These are phyloP conservation scores for Ormyrus pomaceus DNA, from an alignment of 2,888 invertebrate species.

Conservation along the genomic window DNA sequence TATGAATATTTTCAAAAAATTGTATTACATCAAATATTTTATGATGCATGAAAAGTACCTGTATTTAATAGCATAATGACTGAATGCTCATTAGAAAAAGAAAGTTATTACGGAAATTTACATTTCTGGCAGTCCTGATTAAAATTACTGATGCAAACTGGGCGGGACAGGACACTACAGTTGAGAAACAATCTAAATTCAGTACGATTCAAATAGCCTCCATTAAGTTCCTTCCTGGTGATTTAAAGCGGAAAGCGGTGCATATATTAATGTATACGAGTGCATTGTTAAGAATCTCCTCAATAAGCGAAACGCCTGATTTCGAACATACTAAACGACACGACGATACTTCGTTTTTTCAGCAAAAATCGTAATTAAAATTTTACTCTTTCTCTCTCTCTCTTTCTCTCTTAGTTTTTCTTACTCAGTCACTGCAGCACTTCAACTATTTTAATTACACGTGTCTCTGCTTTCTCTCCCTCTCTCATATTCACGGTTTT, in stretches of 20 bases:
- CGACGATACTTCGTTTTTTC: conserved; percentile 6
- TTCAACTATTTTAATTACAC: conserved; percentile 43
- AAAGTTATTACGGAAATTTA: no score
- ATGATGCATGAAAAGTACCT: no score
- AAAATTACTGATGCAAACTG: no score
- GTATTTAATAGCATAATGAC: no score
- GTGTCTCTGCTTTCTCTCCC: background rate
- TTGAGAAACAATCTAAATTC: background rate
- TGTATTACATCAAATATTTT: no score
- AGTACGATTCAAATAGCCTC: no score
- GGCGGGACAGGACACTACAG: no score
- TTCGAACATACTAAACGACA: background rate
- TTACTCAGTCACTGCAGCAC: background rate
- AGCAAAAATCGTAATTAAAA: conserved; percentile 44
- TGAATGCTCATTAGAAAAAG: no score
- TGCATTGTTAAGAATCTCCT: background rate
- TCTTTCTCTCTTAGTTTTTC: conserved; percentile 31
- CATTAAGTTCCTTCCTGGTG: no score
- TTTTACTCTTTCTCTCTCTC: conserved; percentile 5
- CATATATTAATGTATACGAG: background rate
- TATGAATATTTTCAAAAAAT: no score
- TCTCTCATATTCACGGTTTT: conserved; percentile 12
- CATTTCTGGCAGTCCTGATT: no score
- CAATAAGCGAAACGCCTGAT: no score
- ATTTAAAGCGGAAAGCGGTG: background rate